phyloP scores from a whole-genome alignment of 2,888 invertebrate genomes.

The Rhagophthalmus giganteus region DNA sequence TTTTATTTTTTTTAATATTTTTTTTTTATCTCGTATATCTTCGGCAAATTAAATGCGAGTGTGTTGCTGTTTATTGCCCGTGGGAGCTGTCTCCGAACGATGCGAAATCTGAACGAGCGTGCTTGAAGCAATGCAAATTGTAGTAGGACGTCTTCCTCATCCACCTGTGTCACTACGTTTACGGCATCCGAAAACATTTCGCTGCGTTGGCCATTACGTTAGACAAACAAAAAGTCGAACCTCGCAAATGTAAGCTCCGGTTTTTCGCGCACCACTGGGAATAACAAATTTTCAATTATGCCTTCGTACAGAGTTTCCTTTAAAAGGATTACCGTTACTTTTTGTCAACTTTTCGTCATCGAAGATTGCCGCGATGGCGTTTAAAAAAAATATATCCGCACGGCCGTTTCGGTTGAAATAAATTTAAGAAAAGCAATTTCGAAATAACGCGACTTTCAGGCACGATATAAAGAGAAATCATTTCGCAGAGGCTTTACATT shows the following conservation, averaged over 20 bases:
- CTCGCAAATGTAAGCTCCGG: slow-evolving; percentile 4
- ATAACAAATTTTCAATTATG: slow-evolving; percentile 18
- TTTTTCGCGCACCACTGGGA: slow-evolving; percentile 6
- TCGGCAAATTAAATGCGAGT: slow-evolving; percentile 12
- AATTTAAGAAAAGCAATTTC: slow-evolving; percentile 4
- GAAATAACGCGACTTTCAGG: slow-evolving; percentile 5
- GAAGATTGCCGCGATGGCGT: no score
- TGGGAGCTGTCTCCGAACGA: slow-evolving; percentile 16
- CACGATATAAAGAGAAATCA: slow-evolving; percentile 5
- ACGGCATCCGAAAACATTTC: slow-evolving; percentile 12
- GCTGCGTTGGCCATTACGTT: slow-evolving; percentile 13
- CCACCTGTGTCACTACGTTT: slow-evolving; percentile 21
- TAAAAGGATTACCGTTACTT: no score
- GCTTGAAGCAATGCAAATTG: slow-evolving; percentile 25
- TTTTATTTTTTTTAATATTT: slow-evolving; percentile 22
- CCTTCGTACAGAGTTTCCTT: slow-evolving; percentile 1
- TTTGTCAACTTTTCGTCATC: no score
- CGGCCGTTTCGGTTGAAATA: slow-evolving; percentile 2
- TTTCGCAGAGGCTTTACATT: neutral
- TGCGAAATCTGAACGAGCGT: slow-evolving; percentile 20
- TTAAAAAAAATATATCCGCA: neutral
- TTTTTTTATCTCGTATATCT: slow-evolving; percentile 15
- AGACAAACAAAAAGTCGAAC: slow-evolving; percentile 1
- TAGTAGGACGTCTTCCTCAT: slow-evolving; percentile 1
- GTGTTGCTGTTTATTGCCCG: slow-evolving; percentile 21